phyloP scores from a whole-genome alignment of 1,140 invertebrate genomes.

The Lasioglossum baleicum region DNA sequence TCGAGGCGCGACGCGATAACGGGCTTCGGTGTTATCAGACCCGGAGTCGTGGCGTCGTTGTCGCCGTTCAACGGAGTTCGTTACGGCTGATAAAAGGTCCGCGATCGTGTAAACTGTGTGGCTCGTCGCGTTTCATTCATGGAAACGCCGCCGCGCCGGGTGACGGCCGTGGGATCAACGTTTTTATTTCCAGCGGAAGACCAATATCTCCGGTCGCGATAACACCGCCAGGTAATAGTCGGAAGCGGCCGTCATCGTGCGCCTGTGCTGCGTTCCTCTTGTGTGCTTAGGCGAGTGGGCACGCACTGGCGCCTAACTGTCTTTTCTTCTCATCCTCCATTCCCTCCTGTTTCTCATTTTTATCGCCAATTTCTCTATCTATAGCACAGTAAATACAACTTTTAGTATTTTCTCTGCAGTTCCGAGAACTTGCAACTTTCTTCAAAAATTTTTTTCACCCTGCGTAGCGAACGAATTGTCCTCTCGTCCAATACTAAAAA shows the following conservation, averaged over 20 bases:
- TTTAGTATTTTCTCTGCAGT: too few relatives aligned
- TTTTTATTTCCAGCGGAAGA: constrained; percentile 57
- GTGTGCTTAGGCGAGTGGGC: background rate
- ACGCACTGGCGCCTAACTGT: too few relatives aligned
- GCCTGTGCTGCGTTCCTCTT: background rate
- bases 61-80: constrained; percentile 48
- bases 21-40: constrained; percentile 41
- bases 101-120: constrained; percentile 44
- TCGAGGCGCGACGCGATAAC: constrained; percentile 51
- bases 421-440: too few relatives aligned
- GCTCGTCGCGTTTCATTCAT: constrained; percentile 62
- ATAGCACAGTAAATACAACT: too few relatives aligned
- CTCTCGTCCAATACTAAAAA: too few relatives aligned
- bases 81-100: constrained; percentile 53
- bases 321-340: too few relatives aligned
- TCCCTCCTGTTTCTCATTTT: too few relatives aligned
- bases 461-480: too few relatives aligned
- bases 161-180: constrained; percentile 26
- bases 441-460: too few relatives aligned
- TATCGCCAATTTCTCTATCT: too few relatives aligned
- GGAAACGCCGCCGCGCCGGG: constrained; percentile 36
- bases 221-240: constrained; percentile 41
- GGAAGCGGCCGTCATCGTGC: constrained; percentile 6
- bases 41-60: constrained; percentile 35
- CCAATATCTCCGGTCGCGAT: constrained; percentile 55